Percentiles rank a stretch among this genome's conserved stretches.
phyloP scores from a whole-genome alignment of 2,888 invertebrate genomes.

The Apomyelois bistriatella region DNA sequence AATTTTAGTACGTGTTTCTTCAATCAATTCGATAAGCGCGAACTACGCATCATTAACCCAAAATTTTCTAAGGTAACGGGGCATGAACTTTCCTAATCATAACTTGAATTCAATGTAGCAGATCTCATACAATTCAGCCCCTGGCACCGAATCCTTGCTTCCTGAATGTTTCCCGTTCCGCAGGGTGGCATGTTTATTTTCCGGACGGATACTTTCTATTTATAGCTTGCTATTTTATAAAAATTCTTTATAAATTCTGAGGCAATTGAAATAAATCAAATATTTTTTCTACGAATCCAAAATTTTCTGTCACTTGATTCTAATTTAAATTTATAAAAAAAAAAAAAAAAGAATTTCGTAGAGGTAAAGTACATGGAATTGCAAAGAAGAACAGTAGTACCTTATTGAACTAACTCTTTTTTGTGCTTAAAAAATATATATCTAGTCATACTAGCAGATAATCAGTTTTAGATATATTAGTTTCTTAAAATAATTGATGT shows the following conservation, averaged over 20 bases:
- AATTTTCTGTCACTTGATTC: no score
- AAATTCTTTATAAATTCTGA: background rate
- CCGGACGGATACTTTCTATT: constrained; percentile 46
- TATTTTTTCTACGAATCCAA: background rate
- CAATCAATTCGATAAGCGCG: no score
- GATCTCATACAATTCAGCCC: constrained; percentile 48
- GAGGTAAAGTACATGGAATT: no score
- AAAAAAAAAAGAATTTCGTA: no score
- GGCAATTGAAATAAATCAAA: background rate
- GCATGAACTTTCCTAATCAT: constrained; percentile 56
- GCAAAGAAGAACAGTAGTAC: no score
- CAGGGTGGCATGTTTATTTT: constrained; percentile 63
- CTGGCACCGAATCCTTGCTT: constrained; percentile 47
- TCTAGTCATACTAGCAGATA: no score
- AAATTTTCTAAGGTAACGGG: constrained; percentile 34
- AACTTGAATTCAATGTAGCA: constrained; percentile 61
- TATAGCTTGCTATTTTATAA: background rate
- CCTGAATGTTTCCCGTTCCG: constrained; percentile 38
- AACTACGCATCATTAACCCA: constrained; percentile 25
- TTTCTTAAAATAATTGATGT: no score
- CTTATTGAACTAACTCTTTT: no score
- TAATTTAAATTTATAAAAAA: no score
- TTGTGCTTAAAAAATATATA: no score
- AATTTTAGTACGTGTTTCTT: no score
- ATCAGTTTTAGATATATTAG: no score